A percentile compares a stretch with the other conserved stretches of the same genome.
These are phyloP conservation scores for Zaprionus vittiger DNA, from an alignment of 1,140 invertebrate genomes.

Conservation along the genomic window DNA sequence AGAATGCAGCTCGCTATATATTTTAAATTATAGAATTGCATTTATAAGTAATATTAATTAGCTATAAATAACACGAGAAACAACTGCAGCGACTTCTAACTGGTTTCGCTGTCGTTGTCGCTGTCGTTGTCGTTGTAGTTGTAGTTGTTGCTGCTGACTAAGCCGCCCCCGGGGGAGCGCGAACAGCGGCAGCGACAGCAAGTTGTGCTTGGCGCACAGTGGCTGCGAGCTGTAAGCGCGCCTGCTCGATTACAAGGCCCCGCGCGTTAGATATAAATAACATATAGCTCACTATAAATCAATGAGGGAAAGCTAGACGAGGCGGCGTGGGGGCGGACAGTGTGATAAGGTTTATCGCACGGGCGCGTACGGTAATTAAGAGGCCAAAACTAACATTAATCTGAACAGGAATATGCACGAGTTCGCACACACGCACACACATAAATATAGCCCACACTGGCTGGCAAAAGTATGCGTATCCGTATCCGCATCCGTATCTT, in stretches of 20 bases:
- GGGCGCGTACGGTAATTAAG: constrained; percentile 79
- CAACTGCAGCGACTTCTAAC: constrained; percentile 56
- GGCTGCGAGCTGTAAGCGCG: constrained; percentile 59
- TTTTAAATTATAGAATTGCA: constrained; percentile 80
- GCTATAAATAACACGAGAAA: constrained; percentile 80
- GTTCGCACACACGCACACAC: constrained; percentile 9
- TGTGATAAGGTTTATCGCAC: constrained; percentile 79
- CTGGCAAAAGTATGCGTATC: constrained; percentile 10
- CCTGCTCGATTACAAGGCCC: constrained; percentile 59
- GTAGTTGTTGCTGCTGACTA: constrained; percentile 15
- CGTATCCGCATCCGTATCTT: constrained; percentile 60
- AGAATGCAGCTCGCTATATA: constrained; percentile 67
- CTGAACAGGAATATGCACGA: constrained; percentile 50
- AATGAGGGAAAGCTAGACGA: constrained; percentile 38
- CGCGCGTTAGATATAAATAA: constrained; percentile 67
- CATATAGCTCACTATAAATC: constrained; percentile 78
- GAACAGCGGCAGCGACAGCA: constrained; percentile 13
- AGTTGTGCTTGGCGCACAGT: constrained; percentile 27
- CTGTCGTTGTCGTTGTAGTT: background rate
- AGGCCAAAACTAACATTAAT: constrained; percentile 75
- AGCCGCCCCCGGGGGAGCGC: constrained; percentile 46
- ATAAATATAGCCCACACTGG: constrained; percentile 3
- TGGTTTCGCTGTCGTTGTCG: constrained; percentile 45
- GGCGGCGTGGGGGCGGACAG: constrained; percentile 1
- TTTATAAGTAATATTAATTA: constrained; percentile 83